A percentile compares a stretch with the other conserved stretches of the same genome.
Evolutionary conservation across 2,113 vertebrate genomes (phyloP).

Genomic region (Pseudorasbora parva): DNA sequence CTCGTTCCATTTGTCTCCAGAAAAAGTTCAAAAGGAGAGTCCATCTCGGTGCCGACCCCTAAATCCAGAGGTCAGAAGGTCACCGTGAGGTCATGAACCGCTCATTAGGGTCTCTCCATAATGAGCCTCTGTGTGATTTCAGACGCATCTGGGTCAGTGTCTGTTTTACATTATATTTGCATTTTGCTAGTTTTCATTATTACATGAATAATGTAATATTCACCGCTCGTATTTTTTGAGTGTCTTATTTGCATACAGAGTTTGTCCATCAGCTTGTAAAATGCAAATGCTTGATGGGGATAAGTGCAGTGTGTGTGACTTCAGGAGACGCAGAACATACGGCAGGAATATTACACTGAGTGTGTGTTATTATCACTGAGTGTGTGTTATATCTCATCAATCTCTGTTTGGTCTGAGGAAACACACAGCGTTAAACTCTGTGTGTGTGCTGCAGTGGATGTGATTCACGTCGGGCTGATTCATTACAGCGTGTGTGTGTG

Average conservation of each 20-base stretch:
- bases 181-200: slow-evolving; percentile 33
- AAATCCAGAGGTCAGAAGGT: neutral
- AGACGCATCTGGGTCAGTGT: slow-evolving; percentile 23
- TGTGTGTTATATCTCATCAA: slow-evolving; percentile 29
- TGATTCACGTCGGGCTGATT: too few species aligned
- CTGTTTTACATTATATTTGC: slow-evolving; percentile 1
- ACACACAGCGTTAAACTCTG: neutral
- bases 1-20: too few species aligned
- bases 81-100: neutral
- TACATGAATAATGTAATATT: slow-evolving; percentile 37
- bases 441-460: neutral
- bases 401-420: slow-evolving; percentile 51
- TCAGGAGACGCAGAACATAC: neutral
- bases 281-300: slow-evolving; percentile 34
- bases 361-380: slow-evolving; percentile 28
- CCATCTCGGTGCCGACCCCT: neutral
- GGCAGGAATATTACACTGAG: neutral
- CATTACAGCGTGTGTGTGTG: neutral
- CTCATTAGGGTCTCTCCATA: neutral
- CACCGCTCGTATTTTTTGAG: neutral
- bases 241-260: slow-evolving; percentile 17
- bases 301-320: slow-evolving; percentile 17
- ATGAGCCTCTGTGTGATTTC: slow-evolving; percentile 4
- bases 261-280: slow-evolving; percentile 40
- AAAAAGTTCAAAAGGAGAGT: neutral